phyloP scores from a whole-genome alignment of 2,888 invertebrate genomes.

The Sarcophaga carnaria region DNA sequence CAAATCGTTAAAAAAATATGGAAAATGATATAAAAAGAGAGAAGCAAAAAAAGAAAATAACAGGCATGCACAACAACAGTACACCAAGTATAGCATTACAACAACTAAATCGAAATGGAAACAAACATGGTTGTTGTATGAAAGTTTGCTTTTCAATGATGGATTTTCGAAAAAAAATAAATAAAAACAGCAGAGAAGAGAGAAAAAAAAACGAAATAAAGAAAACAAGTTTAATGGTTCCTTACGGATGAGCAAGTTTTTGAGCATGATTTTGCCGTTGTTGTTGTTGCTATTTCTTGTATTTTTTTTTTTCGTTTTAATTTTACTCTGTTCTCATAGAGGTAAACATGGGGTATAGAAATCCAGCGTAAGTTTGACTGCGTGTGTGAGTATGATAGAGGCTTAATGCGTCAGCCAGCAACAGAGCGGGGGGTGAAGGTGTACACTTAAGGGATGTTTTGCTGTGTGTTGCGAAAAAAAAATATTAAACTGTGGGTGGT shows the following conservation, averaged over 20 bases:
- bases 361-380: background rate
- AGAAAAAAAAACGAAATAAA: constrained; percentile 18
- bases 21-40: constrained; percentile 60
- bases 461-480: constrained; percentile 15
- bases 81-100: constrained; percentile 4
- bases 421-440: constrained; percentile 8
- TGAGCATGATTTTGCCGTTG: constrained; percentile 69
- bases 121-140: constrained; percentile 71
- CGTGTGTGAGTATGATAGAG: background rate
- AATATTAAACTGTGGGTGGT: constrained; percentile 57
- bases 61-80: constrained; percentile 19
- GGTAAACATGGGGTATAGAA: constrained; percentile 49
- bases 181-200: background rate
- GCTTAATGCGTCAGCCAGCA: background rate
- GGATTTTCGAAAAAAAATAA: constrained; percentile 61
- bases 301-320: background rate
- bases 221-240: constrained; percentile 80
- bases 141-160: constrained; percentile 70
- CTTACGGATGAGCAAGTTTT: constrained; percentile 79
- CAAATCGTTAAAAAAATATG: constrained; percentile 65
- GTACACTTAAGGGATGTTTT: constrained; percentile 63
- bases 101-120: constrained; percentile 70
- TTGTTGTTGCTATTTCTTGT: constrained; percentile 41
- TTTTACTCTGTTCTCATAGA: constrained; percentile 39
- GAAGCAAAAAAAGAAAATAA: constrained; percentile 30